Percentiles rank a stretch among this genome's conserved stretches.
Evolutionary conservation across 2,888 invertebrate genomes (phyloP).

Genomic region (Himalopsyche japonica): DNA sequence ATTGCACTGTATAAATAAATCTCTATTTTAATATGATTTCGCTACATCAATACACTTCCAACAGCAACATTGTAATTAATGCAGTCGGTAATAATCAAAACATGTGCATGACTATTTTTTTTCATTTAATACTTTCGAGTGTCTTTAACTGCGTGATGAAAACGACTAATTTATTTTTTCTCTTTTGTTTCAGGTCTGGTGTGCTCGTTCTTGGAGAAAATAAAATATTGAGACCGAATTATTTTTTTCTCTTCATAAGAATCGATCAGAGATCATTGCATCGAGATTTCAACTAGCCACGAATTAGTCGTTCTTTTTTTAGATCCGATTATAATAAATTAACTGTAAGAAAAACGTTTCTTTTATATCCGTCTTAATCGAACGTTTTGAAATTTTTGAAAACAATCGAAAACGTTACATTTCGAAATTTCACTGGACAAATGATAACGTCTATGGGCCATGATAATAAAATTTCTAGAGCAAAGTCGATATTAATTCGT

Average conservation of each 20-base stretch:
- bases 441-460: too few relatives aligned
- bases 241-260: background rate
- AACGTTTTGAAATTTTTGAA: too few relatives aligned
- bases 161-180: background rate
- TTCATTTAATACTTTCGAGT: background rate
- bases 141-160: background rate
- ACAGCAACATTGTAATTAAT: background rate
- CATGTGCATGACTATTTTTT: background rate
- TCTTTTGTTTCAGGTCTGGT: background rate
- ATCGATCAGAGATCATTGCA: background rate
- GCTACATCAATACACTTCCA: too few relatives aligned
- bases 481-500: too few relatives aligned
- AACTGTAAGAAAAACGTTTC: background rate
- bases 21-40: too few relatives aligned
- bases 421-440: too few relatives aligned
- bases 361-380: background rate
- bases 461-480: too few relatives aligned
- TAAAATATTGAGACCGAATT: background rate
- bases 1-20: too few relatives aligned
- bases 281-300: background rate
- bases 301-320: background rate
- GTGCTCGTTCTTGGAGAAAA: background rate
- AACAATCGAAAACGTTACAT: too few relatives aligned
- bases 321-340: background rate
- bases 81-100: background rate